Base-by-base conservation (phyloP, 2,113 vertebrate genomes). In the Tachycineta bicolor region DNA sequence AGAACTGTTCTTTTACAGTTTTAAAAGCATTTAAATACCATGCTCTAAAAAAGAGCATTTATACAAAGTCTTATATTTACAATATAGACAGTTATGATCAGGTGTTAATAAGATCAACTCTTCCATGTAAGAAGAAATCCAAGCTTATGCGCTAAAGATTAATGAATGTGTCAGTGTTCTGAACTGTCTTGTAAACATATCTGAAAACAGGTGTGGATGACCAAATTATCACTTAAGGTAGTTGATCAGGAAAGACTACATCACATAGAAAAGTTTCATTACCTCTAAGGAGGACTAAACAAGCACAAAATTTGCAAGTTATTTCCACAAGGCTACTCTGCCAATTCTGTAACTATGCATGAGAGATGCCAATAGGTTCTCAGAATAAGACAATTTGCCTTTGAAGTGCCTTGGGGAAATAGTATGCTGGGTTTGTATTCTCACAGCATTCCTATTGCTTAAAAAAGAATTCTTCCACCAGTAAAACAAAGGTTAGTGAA, bases 21-120 rank as follows among this genome's bases (percentile, higher is more conserved):
- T 96, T 97, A 97, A 95, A 97, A 98, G 87, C 95, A 75, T 93
- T 97, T 96, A 96, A 97, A 97, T 96, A 97, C 49, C 82, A 90
- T 96, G 94, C 97, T 97, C 97, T 96, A 94, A 96, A 97, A 98
- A 97, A 96, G 97, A 97, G 97, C 96, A 94, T 88, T 97, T 96
- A 94, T 98, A 97, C 91, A 93, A 97, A 95, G 89, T 96, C 70
- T 91, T 80, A 12, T 97, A 97, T 96, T 97, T 97, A 98, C 86
- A 97, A 65, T 94, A 97, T 92, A 96, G 95, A 96, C 94, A 97
- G 96, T 56, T 87, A 33, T 94, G 95, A 91, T 85, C 87, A 78
- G 93, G 49, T 49, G 90, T 81, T 85, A 89, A 29, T 90, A 94
- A 96, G 96, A 96, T 91, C 83, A 97, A 89, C 93, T 97, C 93